These are phyloP conservation scores for Ametastegia equiseti DNA, from an alignment of 2,888 invertebrate genomes.

Conservation along the genomic window DNA sequence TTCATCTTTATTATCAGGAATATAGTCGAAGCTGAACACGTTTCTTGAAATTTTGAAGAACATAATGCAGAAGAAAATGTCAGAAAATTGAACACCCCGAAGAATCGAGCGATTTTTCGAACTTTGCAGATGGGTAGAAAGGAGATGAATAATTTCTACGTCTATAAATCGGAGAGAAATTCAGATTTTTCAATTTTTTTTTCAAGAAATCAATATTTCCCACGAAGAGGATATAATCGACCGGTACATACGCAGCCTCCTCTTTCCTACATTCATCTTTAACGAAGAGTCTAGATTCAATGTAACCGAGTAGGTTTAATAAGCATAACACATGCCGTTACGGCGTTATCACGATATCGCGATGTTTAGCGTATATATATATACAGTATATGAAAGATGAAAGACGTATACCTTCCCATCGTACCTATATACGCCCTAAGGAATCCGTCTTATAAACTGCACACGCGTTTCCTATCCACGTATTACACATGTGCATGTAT, in stretches of 20 bases:
- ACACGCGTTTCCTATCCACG: no score
- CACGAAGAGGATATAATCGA: not conserved
- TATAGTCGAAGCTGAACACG: no score
- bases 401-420: not conserved
- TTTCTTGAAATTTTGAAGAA: no score
- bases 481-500: not conserved
- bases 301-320: not conserved
- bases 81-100: no score
- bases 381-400: not conserved
- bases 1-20: no score
- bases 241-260: not conserved
- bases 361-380: not conserved
- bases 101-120: no score
- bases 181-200: no score
- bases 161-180: no score
- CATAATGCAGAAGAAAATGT: no score
- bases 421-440: no score
- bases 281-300: not conserved
- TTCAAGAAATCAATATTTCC: not conserved
- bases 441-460: conserved; percentile 25
- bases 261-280: not conserved
- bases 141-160: no score
- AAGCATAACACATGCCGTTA: conserved; percentile 43
- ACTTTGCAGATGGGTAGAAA: no score
- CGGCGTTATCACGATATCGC: conserved; percentile 24